These are phyloP conservation scores for Phoenicopterus ruber DNA, from an alignment of 2,113 vertebrate genomes.

Conservation along the genomic window DNA sequence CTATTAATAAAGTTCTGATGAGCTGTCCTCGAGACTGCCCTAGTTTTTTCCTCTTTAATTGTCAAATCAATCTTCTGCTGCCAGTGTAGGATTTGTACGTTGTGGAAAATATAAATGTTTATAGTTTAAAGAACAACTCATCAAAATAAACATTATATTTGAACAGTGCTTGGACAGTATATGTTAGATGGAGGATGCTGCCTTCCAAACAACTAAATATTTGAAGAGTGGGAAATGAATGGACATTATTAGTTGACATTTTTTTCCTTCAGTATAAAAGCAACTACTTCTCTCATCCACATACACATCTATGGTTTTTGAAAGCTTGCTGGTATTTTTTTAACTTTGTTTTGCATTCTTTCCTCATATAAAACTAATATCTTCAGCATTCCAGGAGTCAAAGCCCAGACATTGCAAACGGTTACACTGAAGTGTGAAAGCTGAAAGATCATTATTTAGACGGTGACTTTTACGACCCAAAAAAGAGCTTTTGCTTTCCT, in stretches of 20 bases:
- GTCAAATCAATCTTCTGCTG: neutral
- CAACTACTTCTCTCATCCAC: neutral
- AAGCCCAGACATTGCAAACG: neutral
- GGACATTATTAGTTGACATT: neutral
- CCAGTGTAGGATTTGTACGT: neutral
- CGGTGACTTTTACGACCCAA: neutral
- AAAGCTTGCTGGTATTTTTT: neutral
- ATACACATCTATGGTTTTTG: neutral
- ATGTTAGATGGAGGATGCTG: neutral
- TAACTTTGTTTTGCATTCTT: neutral
- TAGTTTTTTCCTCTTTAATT: neutral
- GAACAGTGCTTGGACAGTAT: neutral
- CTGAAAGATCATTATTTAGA: neutral
- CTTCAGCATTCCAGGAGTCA: neutral
- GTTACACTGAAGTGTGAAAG: neutral
- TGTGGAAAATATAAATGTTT: neutral
- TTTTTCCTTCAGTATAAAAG: neutral
- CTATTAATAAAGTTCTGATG: conserved; percentile 34
- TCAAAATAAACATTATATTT: neutral
- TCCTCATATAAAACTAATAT: neutral
- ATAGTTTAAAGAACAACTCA: neutral
- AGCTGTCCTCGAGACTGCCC: neutral
- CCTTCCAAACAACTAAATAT: neutral
- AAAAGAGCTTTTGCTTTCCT: neutral
- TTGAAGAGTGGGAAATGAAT: neutral